These are phyloP conservation scores for Antitype chi DNA, from an alignment of 2,888 invertebrate species.

Conservation along the genomic window DNA sequence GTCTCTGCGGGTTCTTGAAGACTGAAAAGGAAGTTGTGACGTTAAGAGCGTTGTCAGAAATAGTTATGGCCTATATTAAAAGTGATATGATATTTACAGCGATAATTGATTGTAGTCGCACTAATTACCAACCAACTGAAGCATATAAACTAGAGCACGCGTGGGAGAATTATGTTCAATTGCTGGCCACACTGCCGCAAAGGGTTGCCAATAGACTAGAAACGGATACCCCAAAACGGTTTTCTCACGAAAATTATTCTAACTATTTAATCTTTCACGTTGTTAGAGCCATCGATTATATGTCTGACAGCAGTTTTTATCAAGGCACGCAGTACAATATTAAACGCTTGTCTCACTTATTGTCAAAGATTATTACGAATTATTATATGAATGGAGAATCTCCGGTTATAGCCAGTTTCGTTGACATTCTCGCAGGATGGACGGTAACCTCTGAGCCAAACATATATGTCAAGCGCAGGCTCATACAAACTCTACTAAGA, in stretches of 20 bases:
- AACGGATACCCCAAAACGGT: slow-evolving; percentile 89
- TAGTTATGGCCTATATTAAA: slow-evolving; percentile 88
- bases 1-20: slow-evolving; percentile 87
- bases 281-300: slow-evolving; percentile 91
- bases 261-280: slow-evolving; percentile 91
- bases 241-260: slow-evolving; percentile 90
- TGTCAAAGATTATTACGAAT: slow-evolving; percentile 91
- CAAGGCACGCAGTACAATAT: slow-evolving; percentile 79
- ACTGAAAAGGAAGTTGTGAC: slow-evolving; percentile 76
- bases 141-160: slow-evolving; percentile 69
- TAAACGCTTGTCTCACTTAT: slow-evolving; percentile 88
- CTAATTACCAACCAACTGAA: slow-evolving; percentile 60
- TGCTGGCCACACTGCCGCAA: slow-evolving; percentile 92
- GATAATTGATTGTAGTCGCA: slow-evolving; percentile 81
- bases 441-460: slow-evolving; percentile 76
- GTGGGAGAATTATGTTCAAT: slow-evolving; percentile 91
- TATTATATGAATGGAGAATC: slow-evolving; percentile 87
- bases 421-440: slow-evolving; percentile 90
- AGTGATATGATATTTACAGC: slow-evolving; percentile 91
- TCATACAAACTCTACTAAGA: slow-evolving; percentile 88
- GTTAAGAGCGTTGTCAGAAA: slow-evolving; percentile 78
- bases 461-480: slow-evolving; percentile 80
- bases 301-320: slow-evolving; percentile 83
- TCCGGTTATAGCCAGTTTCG: slow-evolving; percentile 86
- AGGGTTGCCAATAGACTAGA: slow-evolving; percentile 93